These are phyloP conservation scores for Drosophila tropicalis DNA, from an alignment of 1,140 invertebrate species.

Conservation along the genomic window DNA sequence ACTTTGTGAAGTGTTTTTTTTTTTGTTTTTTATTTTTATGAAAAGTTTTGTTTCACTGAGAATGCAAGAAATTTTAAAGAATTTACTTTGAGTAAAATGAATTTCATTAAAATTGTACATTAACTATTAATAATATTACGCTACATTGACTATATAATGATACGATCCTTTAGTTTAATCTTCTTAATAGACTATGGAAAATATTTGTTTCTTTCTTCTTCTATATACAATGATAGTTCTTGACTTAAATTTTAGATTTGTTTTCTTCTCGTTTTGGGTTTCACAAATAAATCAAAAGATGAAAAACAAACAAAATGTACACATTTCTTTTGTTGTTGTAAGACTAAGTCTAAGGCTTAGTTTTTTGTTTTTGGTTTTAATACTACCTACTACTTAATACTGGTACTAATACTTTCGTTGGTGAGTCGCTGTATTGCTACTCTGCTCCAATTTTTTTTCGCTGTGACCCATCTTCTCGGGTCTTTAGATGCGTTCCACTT, in stretches of 20 bases:
- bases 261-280: constrained; percentile 3
- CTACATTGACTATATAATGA: constrained; percentile 62
- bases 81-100: constrained; percentile 42
- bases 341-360: constrained; percentile 33
- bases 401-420: constrained; percentile 23
- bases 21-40: background rate
- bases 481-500: constrained; percentile 61
- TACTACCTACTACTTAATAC: constrained; percentile 37
- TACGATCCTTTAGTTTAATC: constrained; percentile 40
- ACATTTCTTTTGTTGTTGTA: constrained; percentile 17
- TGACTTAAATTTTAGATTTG: constrained; percentile 27
- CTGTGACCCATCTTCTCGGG: background rate
- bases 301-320: constrained; percentile 36
- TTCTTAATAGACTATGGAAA: constrained; percentile 64
- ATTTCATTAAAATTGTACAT: constrained; percentile 23
- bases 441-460: background rate
- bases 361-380: constrained; percentile 6
- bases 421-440: background rate
- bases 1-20: background rate
- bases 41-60: constrained; percentile 6
- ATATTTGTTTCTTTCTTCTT: constrained; percentile 47
- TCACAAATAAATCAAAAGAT: background rate
- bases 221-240: constrained; percentile 54
- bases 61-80: background rate
- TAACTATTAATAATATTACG: constrained; percentile 2